phyloP scores from a whole-genome alignment of 2,113 vertebrate species.

The Chamaetylas fuelleborni region DNA sequence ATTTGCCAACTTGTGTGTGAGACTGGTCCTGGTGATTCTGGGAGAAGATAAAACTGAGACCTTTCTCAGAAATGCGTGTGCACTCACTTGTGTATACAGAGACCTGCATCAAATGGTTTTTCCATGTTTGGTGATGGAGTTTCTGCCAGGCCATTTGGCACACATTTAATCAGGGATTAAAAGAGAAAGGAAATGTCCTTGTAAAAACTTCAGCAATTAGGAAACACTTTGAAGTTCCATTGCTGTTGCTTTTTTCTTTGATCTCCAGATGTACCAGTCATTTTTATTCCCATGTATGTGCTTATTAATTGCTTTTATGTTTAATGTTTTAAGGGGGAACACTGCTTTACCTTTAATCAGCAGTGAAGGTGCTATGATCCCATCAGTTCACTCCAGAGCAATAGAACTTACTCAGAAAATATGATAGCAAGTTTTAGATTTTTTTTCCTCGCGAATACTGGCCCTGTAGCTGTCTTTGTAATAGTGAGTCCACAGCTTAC shows the following conservation, averaged over 20 bases:
- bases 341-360: not conserved
- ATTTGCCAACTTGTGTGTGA: not conserved
- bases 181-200: conserved; percentile 30
- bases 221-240: conserved; percentile 38
- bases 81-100: not conserved
- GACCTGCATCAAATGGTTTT: not conserved
- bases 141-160: conserved; percentile 38
- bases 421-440: not conserved
- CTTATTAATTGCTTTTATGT: conserved; percentile 11
- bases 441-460: not conserved
- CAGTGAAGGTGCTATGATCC: not conserved
- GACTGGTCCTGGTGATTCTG: not conserved
- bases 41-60: not conserved
- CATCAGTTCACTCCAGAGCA: not conserved
- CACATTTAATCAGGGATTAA: not conserved
- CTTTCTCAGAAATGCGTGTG: not conserved
- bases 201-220: conserved; percentile 15
- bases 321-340: not conserved
- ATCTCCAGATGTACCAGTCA: conserved; percentile 3
- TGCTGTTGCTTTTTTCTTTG: conserved; percentile 42
- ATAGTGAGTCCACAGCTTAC: not conserved
- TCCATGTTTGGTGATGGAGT: not conserved
- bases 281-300: not conserved
- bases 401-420: not conserved
- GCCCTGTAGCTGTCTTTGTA: not conserved